Percentiles rank a stretch among this genome's conserved stretches.
Conservation (phyloP, 2,797 vertebrate species). For the Pogoniulus pusillus region DNA sequence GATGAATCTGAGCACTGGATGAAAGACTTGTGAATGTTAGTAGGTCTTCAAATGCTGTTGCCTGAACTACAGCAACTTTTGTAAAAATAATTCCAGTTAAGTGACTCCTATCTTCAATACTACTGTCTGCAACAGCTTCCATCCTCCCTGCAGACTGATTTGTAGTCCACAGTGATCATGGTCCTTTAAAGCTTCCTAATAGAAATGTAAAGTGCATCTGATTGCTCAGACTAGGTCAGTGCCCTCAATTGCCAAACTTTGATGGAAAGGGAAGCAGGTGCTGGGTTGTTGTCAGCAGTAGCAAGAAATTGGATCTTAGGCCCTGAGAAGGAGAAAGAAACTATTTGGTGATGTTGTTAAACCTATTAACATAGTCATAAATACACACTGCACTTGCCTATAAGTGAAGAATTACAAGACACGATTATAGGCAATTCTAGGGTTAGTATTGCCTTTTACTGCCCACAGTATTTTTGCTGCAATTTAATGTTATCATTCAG, state of each 20-base stretch:
- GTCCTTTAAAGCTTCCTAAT: constrained; percentile 22
- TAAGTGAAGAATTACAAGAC: background rate
- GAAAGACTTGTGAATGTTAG: background rate
- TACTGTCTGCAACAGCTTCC: background rate
- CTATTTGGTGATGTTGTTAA: background rate
- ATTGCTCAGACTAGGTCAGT: background rate
- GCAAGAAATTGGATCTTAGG: constrained; percentile 15
- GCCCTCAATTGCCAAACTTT: constrained; percentile 35
- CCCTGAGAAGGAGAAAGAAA: background rate
- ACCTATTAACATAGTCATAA: background rate
- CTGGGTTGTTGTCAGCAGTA: background rate
- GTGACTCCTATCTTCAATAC: background rate
- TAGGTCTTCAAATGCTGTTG: background rate
- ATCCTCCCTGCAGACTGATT: constrained; percentile 25
- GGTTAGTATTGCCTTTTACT: background rate
- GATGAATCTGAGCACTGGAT: background rate
- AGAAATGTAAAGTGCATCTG: constrained; percentile 3
- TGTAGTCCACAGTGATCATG: constrained; percentile 33
- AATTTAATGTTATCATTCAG: background rate
- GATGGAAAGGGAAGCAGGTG: background rate
- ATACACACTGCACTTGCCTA: background rate
- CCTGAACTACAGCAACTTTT: constrained; percentile 6
- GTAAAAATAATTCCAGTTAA: background rate
- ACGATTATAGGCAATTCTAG: background rate
- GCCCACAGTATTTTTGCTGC: background rate